Base-by-base conservation (phyloP, 2,113 vertebrate species). In the Ginglymostoma cirratum region DNA sequence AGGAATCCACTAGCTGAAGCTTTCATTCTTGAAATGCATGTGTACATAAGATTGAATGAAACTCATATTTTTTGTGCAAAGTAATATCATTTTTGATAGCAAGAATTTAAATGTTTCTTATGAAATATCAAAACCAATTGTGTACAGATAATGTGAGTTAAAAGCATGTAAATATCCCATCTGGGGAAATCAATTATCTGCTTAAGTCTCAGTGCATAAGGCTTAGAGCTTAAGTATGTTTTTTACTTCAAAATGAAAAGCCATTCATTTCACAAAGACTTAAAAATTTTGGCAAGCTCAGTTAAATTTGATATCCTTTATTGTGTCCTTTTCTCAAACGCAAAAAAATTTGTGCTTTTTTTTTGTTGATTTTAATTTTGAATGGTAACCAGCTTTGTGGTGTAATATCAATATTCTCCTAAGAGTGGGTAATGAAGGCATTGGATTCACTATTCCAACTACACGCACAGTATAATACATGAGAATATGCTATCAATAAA, bases 21-120 rank as follows among this genome's bases (percentile, higher is more conserved):
- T 70, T 95, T 95, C 10, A 48, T 95, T 48, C 42, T 65, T 92
- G 17, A 92, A 92, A 92, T 92, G 55, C 42, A 76, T 17, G 19
- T 70, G 24, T 72, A 45, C 30, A 70, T 72, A 52, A 17, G 45
- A 95, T 70, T 27, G 42, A 45, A 67, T 69, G 15, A 94, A 69
- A 70, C 72, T 45, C 94, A 48, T 95, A 95, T 95, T 95, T 55
- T 95, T 95, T 95, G 67, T 94, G 67, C 94, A 72, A 65, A 70
- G 21, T 94, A 69, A 76, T 95, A 19, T 95, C n/a, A 52, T 72
- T 72, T 72, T 72, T 72, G 42, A 72, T 95, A 95, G 66, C 67
- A 70, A 48, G 69, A 52, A 45, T 45, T 90, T 61, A 52, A 89
- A 5, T 72, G 69, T 70, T 67, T 94, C 42, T 94, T 95, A 72